Base-by-base conservation (phyloP, 2,113 vertebrate genomes). In the Sorex fumeus region DNA sequence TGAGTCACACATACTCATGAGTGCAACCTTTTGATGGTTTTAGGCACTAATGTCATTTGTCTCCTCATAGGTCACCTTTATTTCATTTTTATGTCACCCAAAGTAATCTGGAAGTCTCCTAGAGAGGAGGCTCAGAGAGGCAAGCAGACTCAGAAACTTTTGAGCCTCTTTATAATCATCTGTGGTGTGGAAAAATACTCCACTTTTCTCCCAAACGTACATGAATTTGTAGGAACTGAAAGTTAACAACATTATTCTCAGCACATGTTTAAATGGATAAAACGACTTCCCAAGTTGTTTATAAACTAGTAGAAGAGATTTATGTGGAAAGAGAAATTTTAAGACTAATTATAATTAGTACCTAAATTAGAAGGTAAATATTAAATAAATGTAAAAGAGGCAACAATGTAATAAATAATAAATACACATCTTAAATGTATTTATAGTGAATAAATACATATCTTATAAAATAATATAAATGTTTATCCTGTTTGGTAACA, bases 1-100 rank as follows among this genome's bases (percentile, higher is more conserved):
- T 97, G 97, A 92, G 93, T 92, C 85, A 84, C 88, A 93, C 87
- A 93, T 66, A 66, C 81, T 87, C 53, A 72, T 76, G 32, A 62
- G 50, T 84, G 28, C 69, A 92, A 62, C 30, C 45, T 96, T 85
- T 71, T 60, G 64, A 71, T 87, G 82, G 21, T 75, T 93, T 95
- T 60, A 72, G 27, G 40, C 40, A 21, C 69, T n/a, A 71, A 10
- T 7, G 81, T 60, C 34, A 27, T 1, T 28, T 36, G 11, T 23
- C 25, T 15, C 47, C 28, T 13, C 13, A 3, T 0, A 21, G 28
- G 30, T 83, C 89, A 64, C 72, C 34, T 93, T 90, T 74, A 4
- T 19, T 79, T 84, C 32, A 30, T 70, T 47, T 19, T 47, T 72
- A 76, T 40, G 66, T 75, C 30, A 72, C 10, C 10, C n/a, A 25